Percentiles rank a stretch among this genome's conserved stretches.
These are phyloP conservation scores for Rhinichthys osculus DNA, from an alignment of 2,797 vertebrate genomes.

Conservation along the genomic window DNA sequence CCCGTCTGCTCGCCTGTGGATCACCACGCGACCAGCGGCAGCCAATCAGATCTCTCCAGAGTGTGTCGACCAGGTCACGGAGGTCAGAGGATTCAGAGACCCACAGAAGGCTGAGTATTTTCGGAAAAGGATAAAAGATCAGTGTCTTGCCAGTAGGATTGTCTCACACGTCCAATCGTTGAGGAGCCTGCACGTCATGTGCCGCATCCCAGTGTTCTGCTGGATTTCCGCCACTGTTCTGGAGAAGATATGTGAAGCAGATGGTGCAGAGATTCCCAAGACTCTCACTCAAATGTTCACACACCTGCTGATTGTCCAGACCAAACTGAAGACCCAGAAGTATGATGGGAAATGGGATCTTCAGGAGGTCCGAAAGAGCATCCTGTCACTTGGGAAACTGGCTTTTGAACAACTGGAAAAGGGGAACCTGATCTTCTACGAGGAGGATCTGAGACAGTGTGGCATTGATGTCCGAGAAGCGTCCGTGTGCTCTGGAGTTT, in stretches of 20 bases:
- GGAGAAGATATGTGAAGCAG: neutral
- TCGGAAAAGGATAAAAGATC: neutral
- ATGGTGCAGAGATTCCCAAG: slow-evolving; percentile 2
- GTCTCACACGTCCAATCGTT: neutral
- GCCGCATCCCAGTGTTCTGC: slow-evolving; percentile 26
- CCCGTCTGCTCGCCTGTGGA: slow-evolving; percentile 21
- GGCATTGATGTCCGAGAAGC: neutral
- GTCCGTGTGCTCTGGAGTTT: slow-evolving; percentile 17
- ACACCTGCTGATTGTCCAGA: neutral
- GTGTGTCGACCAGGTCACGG: slow-evolving; percentile 29
- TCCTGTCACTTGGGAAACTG: slow-evolving; percentile 12
- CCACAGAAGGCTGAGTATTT: slow-evolving; percentile 11
- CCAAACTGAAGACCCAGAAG: slow-evolving; percentile 20
- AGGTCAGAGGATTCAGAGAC: slow-evolving; percentile 24
- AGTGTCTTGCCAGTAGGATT: neutral
- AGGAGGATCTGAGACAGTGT: neutral
- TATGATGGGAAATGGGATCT: slow-evolving; percentile 4
- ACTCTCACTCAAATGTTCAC: slow-evolving; percentile 20
- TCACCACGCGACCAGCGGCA: slow-evolving; percentile 10
- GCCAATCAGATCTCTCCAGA: slow-evolving; percentile 29
- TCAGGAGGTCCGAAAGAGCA: neutral
- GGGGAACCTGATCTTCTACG: slow-evolving; percentile 1
- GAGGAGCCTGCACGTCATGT: slow-evolving; percentile 29
- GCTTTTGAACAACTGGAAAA: slow-evolving; percentile 24
- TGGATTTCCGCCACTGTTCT: slow-evolving; percentile 34